Conservation (phyloP, 2,113 vertebrate genomes). For the Crotalus tigris region DNA sequence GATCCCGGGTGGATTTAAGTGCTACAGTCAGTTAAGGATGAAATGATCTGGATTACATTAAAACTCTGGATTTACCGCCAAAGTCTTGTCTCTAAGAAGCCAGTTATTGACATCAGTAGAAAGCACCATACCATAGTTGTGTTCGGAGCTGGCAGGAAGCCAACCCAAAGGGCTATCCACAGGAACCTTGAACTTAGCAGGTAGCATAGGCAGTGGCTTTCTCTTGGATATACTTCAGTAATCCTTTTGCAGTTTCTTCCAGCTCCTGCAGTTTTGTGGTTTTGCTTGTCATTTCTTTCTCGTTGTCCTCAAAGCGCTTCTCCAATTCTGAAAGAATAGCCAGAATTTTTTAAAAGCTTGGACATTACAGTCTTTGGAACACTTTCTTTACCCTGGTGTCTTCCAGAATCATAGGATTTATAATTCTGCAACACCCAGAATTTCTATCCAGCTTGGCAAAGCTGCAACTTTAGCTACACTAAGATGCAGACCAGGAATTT, state of each 20-base stretch:
- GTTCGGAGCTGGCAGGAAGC: not conserved
- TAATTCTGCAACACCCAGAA: not conserved
- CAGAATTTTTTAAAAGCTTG: not conserved
- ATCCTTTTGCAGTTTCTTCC: conserved; percentile 64
- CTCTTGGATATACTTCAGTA: conserved; percentile 67
- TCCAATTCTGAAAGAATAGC: conserved; percentile 71
- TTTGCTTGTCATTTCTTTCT: conserved; percentile 72
- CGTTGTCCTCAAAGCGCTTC: conserved; percentile 71
- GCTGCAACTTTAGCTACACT: not conserved
- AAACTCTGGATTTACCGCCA: not conserved
- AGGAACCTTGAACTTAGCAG: conserved; percentile 58
- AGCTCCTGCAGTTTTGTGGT: conserved; percentile 64
- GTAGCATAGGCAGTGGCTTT: conserved; percentile 68
- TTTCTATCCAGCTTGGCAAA: not conserved
- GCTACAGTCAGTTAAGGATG: not conserved
- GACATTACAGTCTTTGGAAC: not conserved
- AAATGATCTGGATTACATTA: not conserved
- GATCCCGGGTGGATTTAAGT: not conserved
- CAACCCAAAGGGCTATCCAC: not conserved
- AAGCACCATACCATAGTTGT: not conserved
- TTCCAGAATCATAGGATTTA: not conserved
- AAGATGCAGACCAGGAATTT: not conserved
- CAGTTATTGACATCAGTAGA: not conserved
- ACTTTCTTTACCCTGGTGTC: not conserved
- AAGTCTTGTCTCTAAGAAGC: not conserved